Percentiles rank a stretch among this genome's conserved stretches.
Evolutionary conservation across 2,113 vertebrate genomes (phyloP).

Genomic region (Aix galericulata): DNA sequence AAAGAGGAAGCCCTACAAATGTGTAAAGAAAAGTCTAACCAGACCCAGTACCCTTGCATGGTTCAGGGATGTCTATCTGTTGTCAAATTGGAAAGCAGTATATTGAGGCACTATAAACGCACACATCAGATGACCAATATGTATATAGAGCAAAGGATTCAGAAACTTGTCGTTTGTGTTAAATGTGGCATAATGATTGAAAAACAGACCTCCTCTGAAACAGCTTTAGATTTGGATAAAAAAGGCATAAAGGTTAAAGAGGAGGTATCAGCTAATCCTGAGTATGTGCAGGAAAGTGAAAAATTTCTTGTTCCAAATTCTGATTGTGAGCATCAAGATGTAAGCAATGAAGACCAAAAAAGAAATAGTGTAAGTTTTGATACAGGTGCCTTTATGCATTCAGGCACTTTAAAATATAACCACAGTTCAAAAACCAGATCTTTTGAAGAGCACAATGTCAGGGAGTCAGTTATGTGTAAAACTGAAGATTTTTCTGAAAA

Average conservation of each 20-base stretch:
- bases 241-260: slow-evolving; percentile 31
- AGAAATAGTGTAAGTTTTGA: slow-evolving; percentile 64
- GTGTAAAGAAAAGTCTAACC: slow-evolving; percentile 88
- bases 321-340: neutral
- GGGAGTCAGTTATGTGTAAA: slow-evolving; percentile 57
- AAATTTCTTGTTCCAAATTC: neutral
- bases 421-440: slow-evolving; percentile 67
- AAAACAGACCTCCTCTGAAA: slow-evolving; percentile 59
- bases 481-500: slow-evolving; percentile 69
- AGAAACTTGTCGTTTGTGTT: slow-evolving; percentile 82
- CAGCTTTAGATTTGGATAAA: slow-evolving; percentile 46
- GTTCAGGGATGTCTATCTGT: slow-evolving; percentile 91
- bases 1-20: slow-evolving; percentile 92
- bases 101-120: slow-evolving; percentile 88
- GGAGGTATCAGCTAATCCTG: slow-evolving; percentile 17
- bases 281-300: slow-evolving; percentile 11
- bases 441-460: slow-evolving; percentile 65
- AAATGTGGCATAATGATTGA: slow-evolving; percentile 77
- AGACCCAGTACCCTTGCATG: slow-evolving; percentile 92
- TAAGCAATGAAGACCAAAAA: slow-evolving; percentile 49
- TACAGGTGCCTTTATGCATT: slow-evolving; percentile 54
- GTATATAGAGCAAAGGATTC: slow-evolving; percentile 75
- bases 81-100: slow-evolving; percentile 85
- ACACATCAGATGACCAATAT: slow-evolving; percentile 83
- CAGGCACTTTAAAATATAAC: slow-evolving; percentile 76